Percentiles rank a stretch among this genome's conserved stretches.
phyloP scores from a whole-genome alignment of 2,113 vertebrate species.

The Eleginops maclovinus region DNA sequence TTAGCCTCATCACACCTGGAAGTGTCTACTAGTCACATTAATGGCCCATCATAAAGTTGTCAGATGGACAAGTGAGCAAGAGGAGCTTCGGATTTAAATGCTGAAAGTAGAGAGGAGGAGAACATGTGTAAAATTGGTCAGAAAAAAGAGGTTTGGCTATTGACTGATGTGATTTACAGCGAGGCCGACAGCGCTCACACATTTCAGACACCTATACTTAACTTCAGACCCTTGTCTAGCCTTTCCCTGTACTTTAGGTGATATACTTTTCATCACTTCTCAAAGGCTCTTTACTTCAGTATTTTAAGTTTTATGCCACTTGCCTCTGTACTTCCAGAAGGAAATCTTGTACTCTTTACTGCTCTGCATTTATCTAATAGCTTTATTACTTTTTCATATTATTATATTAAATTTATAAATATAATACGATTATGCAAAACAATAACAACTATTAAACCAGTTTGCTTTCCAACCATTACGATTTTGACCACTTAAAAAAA shows the following conservation, averaged over 20 bases:
- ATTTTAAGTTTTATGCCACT: background rate
- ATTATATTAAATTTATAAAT: background rate
- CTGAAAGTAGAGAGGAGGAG: constrained; percentile 15
- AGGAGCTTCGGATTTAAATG: background rate
- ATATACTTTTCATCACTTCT: constrained; percentile 11
- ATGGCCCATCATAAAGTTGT: background rate
- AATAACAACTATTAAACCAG: background rate
- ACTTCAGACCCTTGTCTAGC: background rate
- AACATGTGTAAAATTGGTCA: constrained; percentile 1
- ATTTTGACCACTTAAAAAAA: too few relatives aligned
- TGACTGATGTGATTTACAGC: constrained; percentile 28
- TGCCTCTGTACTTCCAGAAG: background rate
- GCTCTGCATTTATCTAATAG: background rate
- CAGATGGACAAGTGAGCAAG: background rate
- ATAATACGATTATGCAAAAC: background rate
- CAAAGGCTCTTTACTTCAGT: background rate
- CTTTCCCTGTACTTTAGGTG: constrained; percentile 10
- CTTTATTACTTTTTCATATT: background rate
- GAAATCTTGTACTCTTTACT: background rate
- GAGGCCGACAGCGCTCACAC: background rate
- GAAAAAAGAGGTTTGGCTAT: background rate
- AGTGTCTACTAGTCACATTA: constrained; percentile 8
- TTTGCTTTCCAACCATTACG: too few relatives aligned
- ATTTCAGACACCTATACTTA: constrained; percentile 22
- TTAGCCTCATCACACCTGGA: constrained; percentile 22